These are phyloP conservation scores for Abramis brama DNA, from an alignment of 2,113 vertebrate species.

Conservation along the genomic window DNA sequence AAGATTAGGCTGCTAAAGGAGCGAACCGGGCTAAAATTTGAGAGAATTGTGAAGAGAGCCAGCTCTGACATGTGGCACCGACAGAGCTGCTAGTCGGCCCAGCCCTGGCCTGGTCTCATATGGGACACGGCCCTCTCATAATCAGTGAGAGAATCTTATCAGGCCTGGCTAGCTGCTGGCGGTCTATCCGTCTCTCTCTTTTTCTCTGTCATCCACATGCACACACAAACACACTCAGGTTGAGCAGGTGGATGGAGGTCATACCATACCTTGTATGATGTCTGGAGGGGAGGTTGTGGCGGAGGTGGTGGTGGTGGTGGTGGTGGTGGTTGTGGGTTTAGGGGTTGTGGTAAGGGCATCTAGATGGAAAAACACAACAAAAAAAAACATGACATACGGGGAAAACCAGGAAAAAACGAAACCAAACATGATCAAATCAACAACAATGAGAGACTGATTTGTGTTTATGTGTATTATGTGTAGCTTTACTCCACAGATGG, in stretches of 20 bases:
- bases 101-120: slow-evolving; percentile 48
- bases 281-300: slow-evolving; percentile 69
- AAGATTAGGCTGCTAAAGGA: slow-evolving; percentile 59
- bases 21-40: slow-evolving; percentile 53
- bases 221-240: slow-evolving; percentile 42
- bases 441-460: slow-evolving; percentile 49
- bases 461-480: slow-evolving; percentile 32
- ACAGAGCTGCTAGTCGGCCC: slow-evolving; percentile 22
- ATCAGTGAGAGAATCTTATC: slow-evolving; percentile 62
- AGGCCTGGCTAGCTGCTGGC: slow-evolving; percentile 45
- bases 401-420: slow-evolving; percentile 66
- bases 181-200: slow-evolving; percentile 19
- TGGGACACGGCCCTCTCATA: slow-evolving; percentile 53
- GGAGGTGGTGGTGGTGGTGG: slow-evolving; percentile 65
- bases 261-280: slow-evolving; percentile 78
- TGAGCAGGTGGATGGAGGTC: slow-evolving; percentile 55
- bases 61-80: slow-evolving; percentile 46
- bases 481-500: not conserved
- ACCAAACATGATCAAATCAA: slow-evolving; percentile 55
- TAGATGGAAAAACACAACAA: slow-evolving; percentile 76
- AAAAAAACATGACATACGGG: slow-evolving; percentile 73
- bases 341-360: slow-evolving; percentile 82
- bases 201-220: not conserved
- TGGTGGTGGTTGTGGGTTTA: slow-evolving; percentile 78
- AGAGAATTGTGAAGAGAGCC: slow-evolving; percentile 43